Percentiles rank a stretch among this genome's conserved stretches.
phyloP scores from a whole-genome alignment of 1,140 invertebrate species.

The Drosophila kanapiae region DNA sequence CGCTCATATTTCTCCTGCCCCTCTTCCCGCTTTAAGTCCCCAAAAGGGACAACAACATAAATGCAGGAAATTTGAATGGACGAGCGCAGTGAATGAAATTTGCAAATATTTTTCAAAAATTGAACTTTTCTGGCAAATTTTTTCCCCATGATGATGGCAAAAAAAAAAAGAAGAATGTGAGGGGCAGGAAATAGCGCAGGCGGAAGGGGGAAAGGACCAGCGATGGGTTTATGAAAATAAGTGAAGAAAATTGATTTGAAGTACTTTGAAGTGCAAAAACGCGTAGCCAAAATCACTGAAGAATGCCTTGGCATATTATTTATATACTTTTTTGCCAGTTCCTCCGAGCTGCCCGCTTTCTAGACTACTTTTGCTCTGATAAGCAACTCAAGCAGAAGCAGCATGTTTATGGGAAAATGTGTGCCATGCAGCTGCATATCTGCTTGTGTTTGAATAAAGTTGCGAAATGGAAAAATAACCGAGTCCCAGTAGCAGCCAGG shows the following conservation, averaged over 20 bases:
- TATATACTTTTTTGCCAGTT: constrained; percentile 40
- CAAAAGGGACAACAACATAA: constrained; percentile 76
- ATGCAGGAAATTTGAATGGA: constrained; percentile 85
- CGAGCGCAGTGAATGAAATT: constrained; percentile 84
- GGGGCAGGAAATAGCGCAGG: constrained; percentile 9
- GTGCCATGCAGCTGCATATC: constrained; percentile 49
- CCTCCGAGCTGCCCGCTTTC: constrained; percentile 4
- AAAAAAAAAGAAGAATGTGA: not conserved
- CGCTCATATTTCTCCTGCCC: constrained; percentile 38
- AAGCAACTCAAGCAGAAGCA: constrained; percentile 76
- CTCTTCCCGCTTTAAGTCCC: constrained; percentile 32
- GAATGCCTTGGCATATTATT: constrained; percentile 83
- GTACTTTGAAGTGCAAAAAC: constrained; percentile 83
- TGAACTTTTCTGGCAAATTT: constrained; percentile 84
- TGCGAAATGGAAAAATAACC: constrained; percentile 40
- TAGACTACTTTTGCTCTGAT: constrained; percentile 74
- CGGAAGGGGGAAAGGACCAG: constrained; percentile 19
- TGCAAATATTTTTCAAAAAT: constrained; percentile 85
- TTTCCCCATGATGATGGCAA: constrained; percentile 51
- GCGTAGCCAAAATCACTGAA: constrained; percentile 80
- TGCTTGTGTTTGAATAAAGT: constrained; percentile 67
- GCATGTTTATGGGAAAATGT: constrained; percentile 48
- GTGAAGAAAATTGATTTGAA: constrained; percentile 83
- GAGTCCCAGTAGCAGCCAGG: not conserved
- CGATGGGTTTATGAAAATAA: constrained; percentile 80